These are phyloP conservation scores for Orthonevra nobilis DNA, from an alignment of 2,888 invertebrate genomes.

Conservation along the genomic window DNA sequence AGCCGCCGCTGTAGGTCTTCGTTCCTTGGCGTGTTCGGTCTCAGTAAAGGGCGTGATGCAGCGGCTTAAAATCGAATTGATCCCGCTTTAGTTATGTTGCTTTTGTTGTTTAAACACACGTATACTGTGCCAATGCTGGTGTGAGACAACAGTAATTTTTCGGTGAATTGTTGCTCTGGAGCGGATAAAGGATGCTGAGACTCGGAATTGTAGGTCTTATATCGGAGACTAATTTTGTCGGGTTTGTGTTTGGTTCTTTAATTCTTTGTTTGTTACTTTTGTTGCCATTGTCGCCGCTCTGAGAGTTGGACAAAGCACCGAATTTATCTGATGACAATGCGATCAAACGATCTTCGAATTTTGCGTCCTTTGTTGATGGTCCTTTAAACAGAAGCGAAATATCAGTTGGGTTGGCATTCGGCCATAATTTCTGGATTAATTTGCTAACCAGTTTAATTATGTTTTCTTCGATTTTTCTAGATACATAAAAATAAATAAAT, in stretches of 20 bases:
- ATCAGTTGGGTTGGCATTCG: background rate
- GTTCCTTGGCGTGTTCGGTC: background rate
- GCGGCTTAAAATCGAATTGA: conserved; percentile 66
- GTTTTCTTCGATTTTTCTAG: too few relatives aligned
- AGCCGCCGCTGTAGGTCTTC: conserved; percentile 58
- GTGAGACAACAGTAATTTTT: conserved; percentile 51
- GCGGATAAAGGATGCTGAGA: conserved; percentile 53
- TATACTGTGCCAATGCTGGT: background rate
- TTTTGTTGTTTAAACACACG: conserved; percentile 24
- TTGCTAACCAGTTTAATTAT: background rate
- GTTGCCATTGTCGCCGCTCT: conserved; percentile 23
- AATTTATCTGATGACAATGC: conserved; percentile 44
- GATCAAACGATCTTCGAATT: conserved; percentile 42
- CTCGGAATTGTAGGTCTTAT: conserved; percentile 39
- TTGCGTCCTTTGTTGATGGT: conserved; percentile 33
- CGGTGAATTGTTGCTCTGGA: conserved; percentile 48
- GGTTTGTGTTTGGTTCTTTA: conserved; percentile 17
- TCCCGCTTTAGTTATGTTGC: conserved; percentile 46
- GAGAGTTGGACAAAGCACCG: conserved; percentile 14
- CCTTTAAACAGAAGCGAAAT: conserved; percentile 23
- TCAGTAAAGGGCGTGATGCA: conserved; percentile 61
- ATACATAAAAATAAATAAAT: too few relatives aligned
- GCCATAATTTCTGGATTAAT: conserved; percentile 11
- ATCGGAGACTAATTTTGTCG: conserved; percentile 51
- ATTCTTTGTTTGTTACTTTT: conserved; percentile 50